Conservation (phyloP, 1,140 invertebrate genomes). For the Neodiprion virginianus region DNA sequence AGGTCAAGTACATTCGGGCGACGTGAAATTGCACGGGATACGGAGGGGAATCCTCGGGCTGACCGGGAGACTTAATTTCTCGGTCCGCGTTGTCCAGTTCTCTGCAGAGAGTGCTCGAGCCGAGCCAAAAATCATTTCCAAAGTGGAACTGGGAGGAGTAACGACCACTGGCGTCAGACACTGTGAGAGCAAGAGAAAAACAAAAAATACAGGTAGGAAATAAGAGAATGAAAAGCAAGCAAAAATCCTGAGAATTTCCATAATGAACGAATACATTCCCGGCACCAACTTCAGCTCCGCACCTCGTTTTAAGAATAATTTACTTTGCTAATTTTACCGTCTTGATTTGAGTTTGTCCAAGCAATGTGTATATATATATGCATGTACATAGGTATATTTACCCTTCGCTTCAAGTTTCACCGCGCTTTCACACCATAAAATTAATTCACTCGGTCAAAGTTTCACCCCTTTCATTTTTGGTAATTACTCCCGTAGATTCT, state of each 20-base stretch:
- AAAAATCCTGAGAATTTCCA: background rate
- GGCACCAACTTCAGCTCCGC: too few species aligned
- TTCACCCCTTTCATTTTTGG: too few species aligned
- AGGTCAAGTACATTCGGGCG: slow-evolving; percentile 68
- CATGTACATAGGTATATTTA: too few species aligned
- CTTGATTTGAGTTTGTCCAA: too few species aligned
- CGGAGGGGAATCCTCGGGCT: slow-evolving; percentile 64
- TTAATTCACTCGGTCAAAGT: too few species aligned
- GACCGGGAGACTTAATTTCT: slow-evolving; percentile 37
- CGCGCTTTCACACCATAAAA: too few species aligned
- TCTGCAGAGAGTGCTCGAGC: slow-evolving; percentile 71
- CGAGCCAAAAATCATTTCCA: slow-evolving; percentile 84
- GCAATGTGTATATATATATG: too few species aligned
- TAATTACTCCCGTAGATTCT: too few species aligned
- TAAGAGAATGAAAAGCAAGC: background rate
- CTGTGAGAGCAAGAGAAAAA: slow-evolving; percentile 62
- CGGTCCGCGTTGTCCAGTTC: slow-evolving; percentile 60
- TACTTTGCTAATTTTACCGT: too few species aligned
- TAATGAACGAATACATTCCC: too few species aligned
- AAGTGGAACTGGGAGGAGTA: slow-evolving; percentile 82
- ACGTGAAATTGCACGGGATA: slow-evolving; percentile 71
- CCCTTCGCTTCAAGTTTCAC: too few species aligned
- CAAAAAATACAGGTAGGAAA: background rate
- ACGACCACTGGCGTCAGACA: slow-evolving; percentile 81
- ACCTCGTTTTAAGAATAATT: too few species aligned